Conservation (phyloP, 2,888 invertebrate genomes). For the Dynastes tityus region DNA sequence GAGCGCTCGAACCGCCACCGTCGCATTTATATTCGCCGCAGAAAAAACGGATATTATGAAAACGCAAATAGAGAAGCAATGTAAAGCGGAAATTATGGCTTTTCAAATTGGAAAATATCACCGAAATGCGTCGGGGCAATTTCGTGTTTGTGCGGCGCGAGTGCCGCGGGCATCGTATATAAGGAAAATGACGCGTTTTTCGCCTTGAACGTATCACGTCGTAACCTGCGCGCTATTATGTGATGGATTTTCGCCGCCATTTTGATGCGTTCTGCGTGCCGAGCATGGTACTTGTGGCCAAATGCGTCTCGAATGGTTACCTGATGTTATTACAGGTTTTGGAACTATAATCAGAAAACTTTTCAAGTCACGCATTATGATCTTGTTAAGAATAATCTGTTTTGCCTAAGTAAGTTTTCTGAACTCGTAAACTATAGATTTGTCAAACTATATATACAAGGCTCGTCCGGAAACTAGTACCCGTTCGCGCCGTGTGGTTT, state of each 20-base stretch:
- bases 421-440: too few species aligned
- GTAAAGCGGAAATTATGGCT: slow-evolving; percentile 48
- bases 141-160: slow-evolving; percentile 21
- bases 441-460: too few species aligned
- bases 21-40: slow-evolving; percentile 32
- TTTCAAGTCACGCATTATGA: too few species aligned
- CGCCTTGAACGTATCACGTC: slow-evolving; percentile 8
- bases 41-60: slow-evolving; percentile 44
- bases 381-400: too few species aligned
- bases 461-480: too few species aligned
- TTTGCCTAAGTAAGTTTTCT: too few species aligned
- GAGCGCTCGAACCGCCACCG: neutral
- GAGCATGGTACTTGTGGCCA: neutral
- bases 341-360: too few species aligned
- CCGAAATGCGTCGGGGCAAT: slow-evolving; percentile 39
- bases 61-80: slow-evolving; percentile 38
- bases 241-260: slow-evolving; percentile 17
- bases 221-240: slow-evolving; percentile 2
- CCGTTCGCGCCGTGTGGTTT: too few species aligned
- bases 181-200: slow-evolving; percentile 26
- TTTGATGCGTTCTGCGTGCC: neutral
- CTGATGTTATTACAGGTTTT: too few species aligned
- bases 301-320: too few species aligned
- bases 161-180: neutral
- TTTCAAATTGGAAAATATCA: slow-evolving; percentile 45